Evolutionary conservation across 1,140 invertebrate species (phyloP).

Genomic region (Hestina assimilis): DNA sequence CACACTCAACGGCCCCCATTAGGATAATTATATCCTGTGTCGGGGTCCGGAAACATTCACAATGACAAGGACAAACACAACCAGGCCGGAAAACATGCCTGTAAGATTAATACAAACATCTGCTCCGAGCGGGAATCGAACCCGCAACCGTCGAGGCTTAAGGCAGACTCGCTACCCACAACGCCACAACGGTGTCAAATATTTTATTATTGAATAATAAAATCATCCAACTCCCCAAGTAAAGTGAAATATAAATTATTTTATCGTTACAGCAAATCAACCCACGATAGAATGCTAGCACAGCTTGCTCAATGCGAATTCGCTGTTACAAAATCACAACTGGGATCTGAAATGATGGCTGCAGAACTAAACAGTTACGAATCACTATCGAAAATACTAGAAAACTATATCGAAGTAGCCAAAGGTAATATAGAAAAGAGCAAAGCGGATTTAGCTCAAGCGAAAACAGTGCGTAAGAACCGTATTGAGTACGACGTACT

Average conservation of each 20-base stretch:
- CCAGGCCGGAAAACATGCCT: no score
- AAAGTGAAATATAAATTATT: neutral
- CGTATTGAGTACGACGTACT: slow-evolving; percentile 95
- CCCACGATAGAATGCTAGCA: slow-evolving; percentile 88
- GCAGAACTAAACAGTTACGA: slow-evolving; percentile 92
- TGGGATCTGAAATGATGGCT: slow-evolving; percentile 89
- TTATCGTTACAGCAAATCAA: slow-evolving; percentile 75
- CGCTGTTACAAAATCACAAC: slow-evolving; percentile 90
- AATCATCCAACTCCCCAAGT: no score
- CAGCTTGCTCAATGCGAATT: slow-evolving; percentile 93
- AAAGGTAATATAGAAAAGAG: slow-evolving; percentile 87
- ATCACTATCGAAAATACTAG: slow-evolving; percentile 86
- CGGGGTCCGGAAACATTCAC: no score
- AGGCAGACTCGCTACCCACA: no score
- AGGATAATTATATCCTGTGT: no score
- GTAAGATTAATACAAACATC: no score
- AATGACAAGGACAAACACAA: no score
- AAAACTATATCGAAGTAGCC: slow-evolving; percentile 86
- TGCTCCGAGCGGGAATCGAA: no score
- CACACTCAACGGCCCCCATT: no score
- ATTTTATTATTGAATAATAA: no score
- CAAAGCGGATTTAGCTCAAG: slow-evolving; percentile 86
- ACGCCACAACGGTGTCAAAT: no score
- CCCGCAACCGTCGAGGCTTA: no score
- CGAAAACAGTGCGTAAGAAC: slow-evolving; percentile 92